Base-by-base conservation (phyloP, 2,888 invertebrate genomes). In the Dryobotodes eremita region DNA sequence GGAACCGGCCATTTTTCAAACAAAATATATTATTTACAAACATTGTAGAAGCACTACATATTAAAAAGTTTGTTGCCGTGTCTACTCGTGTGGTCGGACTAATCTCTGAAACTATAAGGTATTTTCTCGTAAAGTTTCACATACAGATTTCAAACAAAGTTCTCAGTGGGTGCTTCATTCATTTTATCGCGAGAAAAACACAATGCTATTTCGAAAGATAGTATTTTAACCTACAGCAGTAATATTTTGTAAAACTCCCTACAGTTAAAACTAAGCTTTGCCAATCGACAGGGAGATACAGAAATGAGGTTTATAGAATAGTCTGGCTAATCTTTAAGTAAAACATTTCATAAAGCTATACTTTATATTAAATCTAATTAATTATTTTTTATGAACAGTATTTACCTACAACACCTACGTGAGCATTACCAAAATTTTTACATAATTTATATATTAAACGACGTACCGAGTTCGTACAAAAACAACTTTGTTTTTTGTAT, bases 11-110 rank as follows among this genome's bases (percentile, higher is more conserved):
- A 62, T 71, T 72, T 81, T 31, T 57, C 66, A 79, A 75, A 73
- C 71, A 73, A 66, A 82, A 73, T 71, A 59, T 75, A 83, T 72
- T 79, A 72, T 78, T 83, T 61, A 70, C 64, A 76, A 84, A 72
- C 83, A 76, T 65, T 61, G 76, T 80, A 50, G 53, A 36, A 68
- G 50, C 50, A 46, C 69, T 64, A 50, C 20, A 42, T 64, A 71
- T 42, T 68, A 48, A 59, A 71, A 68, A 64, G 46, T 48, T 74
- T 65, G 31, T 68, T n/a, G 42, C 48, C 31, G 46, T 59, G 50
- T 69, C 6, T 57, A 57, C 48, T 50, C 68, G 31, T 73, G 59
- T 66, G 36, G 61, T 59, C n/a, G n/a, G 36, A 50, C 53, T 48
- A 66, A 65, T 77, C 53, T 61, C 53, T 55, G 26, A 82, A 71